Base-by-base conservation (phyloP, 1,140 invertebrate species). In the Ceratoteleas bidentatus region DNA sequence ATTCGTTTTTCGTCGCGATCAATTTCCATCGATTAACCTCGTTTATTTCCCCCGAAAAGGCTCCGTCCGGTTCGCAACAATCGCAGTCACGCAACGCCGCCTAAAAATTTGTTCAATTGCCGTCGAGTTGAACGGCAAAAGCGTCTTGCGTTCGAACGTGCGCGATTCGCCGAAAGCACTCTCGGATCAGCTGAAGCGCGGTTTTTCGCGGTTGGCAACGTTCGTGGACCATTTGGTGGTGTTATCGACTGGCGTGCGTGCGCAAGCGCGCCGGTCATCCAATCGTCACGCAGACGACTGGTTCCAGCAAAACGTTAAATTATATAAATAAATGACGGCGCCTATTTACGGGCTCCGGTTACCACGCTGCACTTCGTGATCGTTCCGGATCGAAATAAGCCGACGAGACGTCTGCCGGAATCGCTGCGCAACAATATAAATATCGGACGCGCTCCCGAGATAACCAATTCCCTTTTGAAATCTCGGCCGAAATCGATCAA, bases 301-400 rank as follows among this genome's bases (percentile, higher is more conserved):
- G 58, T 74, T 81, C 69, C 57, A 73, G 73, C 62, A 85, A 78
- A 60, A 70, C 36, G 74, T 69, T 72, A 73, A 81, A 84, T 81
- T 80, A 66, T 76, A 65, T 75, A 83, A 85, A 83, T 80, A 84
- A 85, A 85, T 81, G 53, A 53, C 50, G 61, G 72, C 33, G 54
- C 45, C 73, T 78, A 81, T 81, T 81, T 70, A 61, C 69, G 69
- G 65, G 72, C 54, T 57, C 52, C 47, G 64, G 61, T 60, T 70
- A 62, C 64, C 66, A 83, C 40, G 49, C 34, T 57, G 54, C 66
- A 60, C 38, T 74, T 57, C 66, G 62, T 32, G 64, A 14, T 65
- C 50, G 15, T 32, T 14, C 24, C 60, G 13, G 50, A 57, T 65
- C 52, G 24, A 73, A 72, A 74, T 62, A 57, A 73, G 61, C 68